These are phyloP conservation scores for Bradynema listronoti DNA, from an alignment of 1,140 invertebrate species.

Conservation along the genomic window DNA sequence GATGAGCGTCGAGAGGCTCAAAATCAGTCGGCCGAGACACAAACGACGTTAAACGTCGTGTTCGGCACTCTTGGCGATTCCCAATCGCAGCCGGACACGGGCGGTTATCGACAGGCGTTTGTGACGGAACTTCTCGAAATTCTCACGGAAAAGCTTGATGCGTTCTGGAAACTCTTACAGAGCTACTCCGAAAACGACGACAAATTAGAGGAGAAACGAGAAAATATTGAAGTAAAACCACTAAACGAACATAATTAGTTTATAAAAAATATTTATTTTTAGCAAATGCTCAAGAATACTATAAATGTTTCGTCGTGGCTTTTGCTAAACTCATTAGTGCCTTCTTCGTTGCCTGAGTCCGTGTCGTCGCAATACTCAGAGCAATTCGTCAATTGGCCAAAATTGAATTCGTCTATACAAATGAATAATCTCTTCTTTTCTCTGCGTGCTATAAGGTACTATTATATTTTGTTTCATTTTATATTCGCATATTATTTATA, in stretches of 20 bases:
- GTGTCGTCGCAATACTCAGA: slow-evolving; percentile 37
- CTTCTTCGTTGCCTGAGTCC: slow-evolving; percentile 38
- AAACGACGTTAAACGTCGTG: too few species aligned
- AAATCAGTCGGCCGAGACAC: too few species aligned
- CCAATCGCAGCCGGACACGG: background rate
- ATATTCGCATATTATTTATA: background rate
- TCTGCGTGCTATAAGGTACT: slow-evolving; percentile 33
- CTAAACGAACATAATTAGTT: slow-evolving; percentile 1
- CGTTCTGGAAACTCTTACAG: slow-evolving; percentile 56
- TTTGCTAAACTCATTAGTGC: slow-evolving; percentile 50
- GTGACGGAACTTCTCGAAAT: slow-evolving; percentile 41
- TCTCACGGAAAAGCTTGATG: slow-evolving; percentile 48
- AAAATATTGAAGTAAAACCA: slow-evolving; percentile 52
- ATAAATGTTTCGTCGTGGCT: slow-evolving; percentile 56
- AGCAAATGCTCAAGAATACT: slow-evolving; percentile 55
- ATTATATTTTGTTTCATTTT: too few species aligned
- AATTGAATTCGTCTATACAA: slow-evolving; percentile 23
- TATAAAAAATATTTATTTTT: slow-evolving; percentile 30
- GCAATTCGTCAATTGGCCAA: slow-evolving; percentile 50
- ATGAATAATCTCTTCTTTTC: slow-evolving; percentile 38
- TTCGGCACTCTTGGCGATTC: too few species aligned
- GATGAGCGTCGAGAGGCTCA: too few species aligned
- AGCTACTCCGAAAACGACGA: slow-evolving; percentile 39
- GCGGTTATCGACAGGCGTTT: slow-evolving; percentile 42
- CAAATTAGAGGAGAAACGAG: slow-evolving; percentile 43